Base-by-base conservation (phyloP, 1,140 invertebrate genomes). In the Papilio polyxenes region DNA sequence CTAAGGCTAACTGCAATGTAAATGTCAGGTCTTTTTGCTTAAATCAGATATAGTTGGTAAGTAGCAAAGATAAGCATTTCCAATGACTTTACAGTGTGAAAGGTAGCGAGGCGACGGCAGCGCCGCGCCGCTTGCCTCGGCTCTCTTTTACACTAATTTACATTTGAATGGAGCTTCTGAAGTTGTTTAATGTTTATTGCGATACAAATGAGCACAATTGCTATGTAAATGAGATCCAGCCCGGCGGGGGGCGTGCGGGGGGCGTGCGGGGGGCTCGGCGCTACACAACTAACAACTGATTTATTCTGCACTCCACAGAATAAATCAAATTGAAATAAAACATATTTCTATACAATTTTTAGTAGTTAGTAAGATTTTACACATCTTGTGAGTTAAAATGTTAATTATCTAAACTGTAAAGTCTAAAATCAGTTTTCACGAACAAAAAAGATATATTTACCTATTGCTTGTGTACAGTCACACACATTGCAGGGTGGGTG, bases 131-230 rank as follows among this genome's bases (percentile, higher is more conserved):
- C 23, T 23, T 65, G 11, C 20, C 59, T 23, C 62, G 31, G 31
- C 31, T 37, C 65, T 37, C 65, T 37, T 72, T 37, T 72, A 72
- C 65, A 37, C 65, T 72, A 72, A 72, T 72, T 72, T 72, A 72
- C 65, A 72, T 72, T 72, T 72, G 65, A 72, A 72, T 72, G 65
- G 65, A 72, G 65, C 65, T 72, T 37, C 65, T 72, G 65, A 72
- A 72, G 65, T 72, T 72, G 65, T 72, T 72, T 65, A 65, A 65
- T 65, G 62, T 65, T 65, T 65, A 65, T 31, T 65, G 62, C 62
- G 62, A 65, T 65, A 65, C 62, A 65, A 65, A 65, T 65, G 62
- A 65, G 62, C 10, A 65, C 62, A 31, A 65, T 65, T 65, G 62
- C 62, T 65, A 65, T 65, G 62, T 72, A 72, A 72, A 72, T 72